Percentiles rank a stretch among this genome's conserved stretches.
phyloP scores from a whole-genome alignment of 2,888 invertebrate species.

The Platycheirus albimanus region DNA sequence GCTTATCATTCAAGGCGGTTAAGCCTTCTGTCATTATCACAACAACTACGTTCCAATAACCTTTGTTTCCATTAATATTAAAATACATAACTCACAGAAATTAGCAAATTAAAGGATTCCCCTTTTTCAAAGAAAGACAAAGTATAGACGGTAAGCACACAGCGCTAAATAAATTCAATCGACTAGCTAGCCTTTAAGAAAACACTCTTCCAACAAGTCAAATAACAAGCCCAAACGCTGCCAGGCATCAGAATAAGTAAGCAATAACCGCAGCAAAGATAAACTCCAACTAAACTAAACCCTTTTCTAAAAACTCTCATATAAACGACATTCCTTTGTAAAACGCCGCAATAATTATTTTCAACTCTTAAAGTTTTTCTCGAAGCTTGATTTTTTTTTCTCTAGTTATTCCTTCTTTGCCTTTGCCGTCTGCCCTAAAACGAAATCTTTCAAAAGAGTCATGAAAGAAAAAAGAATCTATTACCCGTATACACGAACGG shows the following conservation, averaged over 20 bases:
- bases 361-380: conserved; percentile 49
- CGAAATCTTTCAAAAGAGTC: conserved; percentile 66
- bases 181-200: too few relatives aligned
- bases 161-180: too few relatives aligned
- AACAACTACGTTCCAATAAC: too few relatives aligned
- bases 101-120: too few relatives aligned
- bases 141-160: too few relatives aligned
- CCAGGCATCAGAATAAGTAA: not conserved
- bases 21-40: too few relatives aligned
- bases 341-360: conserved; percentile 69
- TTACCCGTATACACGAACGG: conserved; percentile 69
- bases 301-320: conserved; percentile 2
- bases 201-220: not conserved
- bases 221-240: not conserved
- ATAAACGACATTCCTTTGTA: conserved; percentile 29
- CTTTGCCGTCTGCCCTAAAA: too few relatives aligned
- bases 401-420: too few relatives aligned
- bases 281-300: not conserved
- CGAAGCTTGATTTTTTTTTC: not conserved
- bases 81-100: too few relatives aligned
- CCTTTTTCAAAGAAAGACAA: too few relatives aligned
- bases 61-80: too few relatives aligned
- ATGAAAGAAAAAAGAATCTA: conserved; percentile 37
- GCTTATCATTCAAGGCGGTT: too few relatives aligned
- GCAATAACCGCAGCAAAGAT: conserved; percentile 18